These are phyloP conservation scores for Lucilia sericata DNA, from an alignment of 1,140 invertebrate species.

Conservation along the genomic window DNA sequence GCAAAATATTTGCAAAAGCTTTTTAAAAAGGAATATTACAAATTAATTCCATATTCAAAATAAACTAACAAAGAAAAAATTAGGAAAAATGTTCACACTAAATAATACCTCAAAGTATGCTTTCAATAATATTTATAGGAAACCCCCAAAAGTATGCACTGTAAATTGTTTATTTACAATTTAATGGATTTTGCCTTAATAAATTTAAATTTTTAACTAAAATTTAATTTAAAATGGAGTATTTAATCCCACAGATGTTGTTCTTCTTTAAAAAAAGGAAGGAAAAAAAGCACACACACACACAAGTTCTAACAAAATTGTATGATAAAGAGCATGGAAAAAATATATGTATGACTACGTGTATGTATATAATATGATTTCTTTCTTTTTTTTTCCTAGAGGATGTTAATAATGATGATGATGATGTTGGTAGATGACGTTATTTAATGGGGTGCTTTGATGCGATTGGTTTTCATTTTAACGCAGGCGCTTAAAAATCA, in stretches of 20 bases:
- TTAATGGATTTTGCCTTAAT: too few relatives aligned
- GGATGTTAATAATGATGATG: constrained; percentile 31
- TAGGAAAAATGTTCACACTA: too few relatives aligned
- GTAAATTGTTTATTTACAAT: too few relatives aligned
- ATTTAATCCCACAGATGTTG: not conserved
- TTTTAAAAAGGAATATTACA: too few relatives aligned
- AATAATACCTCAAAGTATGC: too few relatives aligned
- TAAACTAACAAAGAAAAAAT: too few relatives aligned
- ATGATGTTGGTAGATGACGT: constrained; percentile 59
- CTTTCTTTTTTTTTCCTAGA: not conserved
- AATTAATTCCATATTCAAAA: too few relatives aligned
- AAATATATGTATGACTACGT: not conserved
- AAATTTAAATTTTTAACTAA: not conserved
- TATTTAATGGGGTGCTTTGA: constrained; percentile 69
- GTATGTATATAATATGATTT: not conserved
- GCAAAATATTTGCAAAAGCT: too few relatives aligned
- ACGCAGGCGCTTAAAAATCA: constrained; percentile 69
- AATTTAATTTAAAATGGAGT: too few relatives aligned
- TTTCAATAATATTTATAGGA: not conserved
- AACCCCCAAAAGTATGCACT: too few relatives aligned
- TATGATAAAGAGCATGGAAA: not conserved
- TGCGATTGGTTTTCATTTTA: constrained; percentile 69
- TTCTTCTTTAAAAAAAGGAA: not conserved
- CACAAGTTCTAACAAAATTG: not conserved
- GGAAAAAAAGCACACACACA: not conserved